A percentile compares a stretch with the other conserved stretches of the same genome.
Conservation (phyloP, 2,888 invertebrate species). For the Perizoma affinitatum region DNA sequence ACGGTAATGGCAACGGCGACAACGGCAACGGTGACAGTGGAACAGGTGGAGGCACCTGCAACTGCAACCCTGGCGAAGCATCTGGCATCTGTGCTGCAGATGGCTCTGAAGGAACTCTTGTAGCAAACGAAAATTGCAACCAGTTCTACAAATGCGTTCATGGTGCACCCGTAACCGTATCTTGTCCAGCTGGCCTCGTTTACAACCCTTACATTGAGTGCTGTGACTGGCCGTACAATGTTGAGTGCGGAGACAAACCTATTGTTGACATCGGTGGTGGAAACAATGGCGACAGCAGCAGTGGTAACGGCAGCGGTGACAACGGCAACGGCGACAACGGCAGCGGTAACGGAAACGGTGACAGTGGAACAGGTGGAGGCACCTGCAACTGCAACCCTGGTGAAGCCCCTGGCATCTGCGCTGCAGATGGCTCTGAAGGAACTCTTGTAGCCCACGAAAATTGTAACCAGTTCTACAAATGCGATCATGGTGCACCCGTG, state of each 20-base stretch:
- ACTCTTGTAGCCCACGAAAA: constrained; percentile 51
- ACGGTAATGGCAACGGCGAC: constrained; percentile 2
- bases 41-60: constrained; percentile 26
- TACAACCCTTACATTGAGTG: constrained; percentile 41
- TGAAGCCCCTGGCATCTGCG: constrained; percentile 49
- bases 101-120: constrained; percentile 44
- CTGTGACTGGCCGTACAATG: constrained; percentile 51
- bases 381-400: constrained; percentile 41
- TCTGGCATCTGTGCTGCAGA: constrained; percentile 44
- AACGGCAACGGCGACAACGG: constrained; percentile 6
- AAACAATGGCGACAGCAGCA: constrained; percentile 8
- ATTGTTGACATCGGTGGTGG: constrained; percentile 24
- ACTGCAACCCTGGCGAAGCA: constrained; percentile 41
- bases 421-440: constrained; percentile 44
- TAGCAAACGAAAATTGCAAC: constrained; percentile 56
- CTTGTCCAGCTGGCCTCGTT: constrained; percentile 41
- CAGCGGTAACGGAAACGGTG: constrained; percentile 10
- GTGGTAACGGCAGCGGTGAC: constrained; percentile 13
- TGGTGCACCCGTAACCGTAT: constrained; percentile 41
- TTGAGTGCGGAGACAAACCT: constrained; percentile 47
- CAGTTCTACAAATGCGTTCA: constrained; percentile 49
- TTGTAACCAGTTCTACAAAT: constrained; percentile 53
- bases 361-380: constrained; percentile 23
- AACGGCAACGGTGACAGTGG: constrained; percentile 25
- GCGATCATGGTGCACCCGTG: constrained; percentile 43